phyloP scores from a whole-genome alignment of 2,113 vertebrate genomes.

The Sphyrna mokarran region DNA sequence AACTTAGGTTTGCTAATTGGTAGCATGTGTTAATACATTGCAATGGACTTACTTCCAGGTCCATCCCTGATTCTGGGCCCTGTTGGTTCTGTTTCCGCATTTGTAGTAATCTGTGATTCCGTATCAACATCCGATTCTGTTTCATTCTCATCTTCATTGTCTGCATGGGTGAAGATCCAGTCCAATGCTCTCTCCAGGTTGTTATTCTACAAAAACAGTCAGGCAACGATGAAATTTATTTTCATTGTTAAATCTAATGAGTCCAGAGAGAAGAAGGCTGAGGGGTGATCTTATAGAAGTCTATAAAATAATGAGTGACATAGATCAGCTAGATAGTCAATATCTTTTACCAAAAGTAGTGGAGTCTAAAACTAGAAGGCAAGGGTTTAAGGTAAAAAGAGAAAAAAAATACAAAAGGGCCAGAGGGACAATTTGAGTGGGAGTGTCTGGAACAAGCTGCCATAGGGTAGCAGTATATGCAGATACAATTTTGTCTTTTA shows the following conservation, averaged over 20 bases:
- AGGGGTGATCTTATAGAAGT: too few relatives aligned
- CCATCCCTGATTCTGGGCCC: conserved; percentile 86
- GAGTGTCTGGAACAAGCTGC: too few relatives aligned
- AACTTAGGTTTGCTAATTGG: not conserved
- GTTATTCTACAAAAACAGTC: conserved; percentile 65
- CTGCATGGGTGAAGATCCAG: conserved; percentile 92
- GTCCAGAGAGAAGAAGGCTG: not conserved
- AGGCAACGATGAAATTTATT: not conserved
- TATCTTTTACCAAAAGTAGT: too few relatives aligned
- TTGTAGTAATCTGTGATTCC: conserved; percentile 72
- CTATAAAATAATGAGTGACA: too few relatives aligned
- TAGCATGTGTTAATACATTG: not conserved
- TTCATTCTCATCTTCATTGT: conserved; percentile 67
- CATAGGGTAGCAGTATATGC: too few relatives aligned
- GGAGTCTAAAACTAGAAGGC: too few relatives aligned
- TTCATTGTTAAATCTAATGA: not conserved
- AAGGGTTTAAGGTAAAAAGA: too few relatives aligned
- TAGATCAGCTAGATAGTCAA: too few relatives aligned
- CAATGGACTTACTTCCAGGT: conserved; percentile 79
- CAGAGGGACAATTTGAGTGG: too few relatives aligned
- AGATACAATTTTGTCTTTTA: too few relatives aligned
- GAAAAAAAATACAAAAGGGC: too few relatives aligned
- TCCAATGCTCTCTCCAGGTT: conserved; percentile 89
- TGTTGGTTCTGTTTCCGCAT: conserved; percentile 65
- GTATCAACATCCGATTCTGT: conserved; percentile 64